phyloP scores from a whole-genome alignment of 2,797 vertebrate species.

The Melanogrammus aeglefinus region DNA sequence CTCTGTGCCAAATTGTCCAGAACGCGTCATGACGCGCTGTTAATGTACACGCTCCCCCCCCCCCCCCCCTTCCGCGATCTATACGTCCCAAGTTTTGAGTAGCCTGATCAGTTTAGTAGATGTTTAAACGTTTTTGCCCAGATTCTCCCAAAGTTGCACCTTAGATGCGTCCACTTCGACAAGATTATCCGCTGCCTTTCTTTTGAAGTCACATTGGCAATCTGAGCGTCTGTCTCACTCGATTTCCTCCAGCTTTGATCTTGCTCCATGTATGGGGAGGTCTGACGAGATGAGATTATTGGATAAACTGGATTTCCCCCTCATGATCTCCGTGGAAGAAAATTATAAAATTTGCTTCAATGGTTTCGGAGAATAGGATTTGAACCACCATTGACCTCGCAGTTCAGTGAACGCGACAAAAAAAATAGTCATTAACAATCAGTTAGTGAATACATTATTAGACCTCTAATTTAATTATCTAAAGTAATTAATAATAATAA shows the following conservation, averaged over 20 bases:
- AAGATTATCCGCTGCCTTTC: constrained; percentile 62
- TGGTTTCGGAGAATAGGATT: background rate
- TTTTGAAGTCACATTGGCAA: constrained; percentile 60
- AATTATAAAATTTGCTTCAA: constrained; percentile 32
- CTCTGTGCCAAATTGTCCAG: constrained; percentile 44
- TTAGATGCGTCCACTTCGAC: constrained; percentile 59
- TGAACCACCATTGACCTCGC: background rate
- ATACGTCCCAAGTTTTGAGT: background rate
- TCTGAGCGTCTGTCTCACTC: constrained; percentile 49
- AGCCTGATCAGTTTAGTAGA: background rate
- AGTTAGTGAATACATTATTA: background rate
- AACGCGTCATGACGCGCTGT: constrained; percentile 39
- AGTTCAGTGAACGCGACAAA: background rate
- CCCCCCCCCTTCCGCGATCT: background rate
- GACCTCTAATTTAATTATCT: background rate
- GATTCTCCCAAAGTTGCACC: constrained; percentile 57
- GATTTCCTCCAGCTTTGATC: constrained; percentile 76
- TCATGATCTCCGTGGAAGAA: constrained; percentile 47
- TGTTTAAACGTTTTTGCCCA: background rate
- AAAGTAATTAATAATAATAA: too few species aligned
- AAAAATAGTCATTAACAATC: background rate
- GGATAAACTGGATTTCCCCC: constrained; percentile 62
- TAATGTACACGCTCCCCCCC: constrained; percentile 17
- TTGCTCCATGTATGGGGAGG: constrained; percentile 40
- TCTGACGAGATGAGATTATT: constrained; percentile 65